phyloP scores from a whole-genome alignment of 2,797 vertebrate genomes.

The Anas bahamensis region DNA sequence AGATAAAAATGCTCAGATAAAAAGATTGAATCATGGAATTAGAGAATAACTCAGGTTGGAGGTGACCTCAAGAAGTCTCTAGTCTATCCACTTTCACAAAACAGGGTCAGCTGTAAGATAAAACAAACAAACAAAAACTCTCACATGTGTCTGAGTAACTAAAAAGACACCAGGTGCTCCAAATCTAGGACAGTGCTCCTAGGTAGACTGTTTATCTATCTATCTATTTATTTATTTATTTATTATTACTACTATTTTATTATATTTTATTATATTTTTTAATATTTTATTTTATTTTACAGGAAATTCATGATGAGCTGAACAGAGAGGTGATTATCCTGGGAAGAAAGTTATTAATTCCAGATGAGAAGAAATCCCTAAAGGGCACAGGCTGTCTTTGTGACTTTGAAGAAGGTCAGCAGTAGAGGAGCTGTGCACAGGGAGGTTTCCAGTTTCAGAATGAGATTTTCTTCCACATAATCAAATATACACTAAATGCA shows the following conservation, averaged over 20 bases:
- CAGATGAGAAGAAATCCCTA: not conserved
- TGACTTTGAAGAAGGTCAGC: constrained; percentile 47
- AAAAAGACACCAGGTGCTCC: not conserved
- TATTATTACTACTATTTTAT: no score
- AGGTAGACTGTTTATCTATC: not conserved
- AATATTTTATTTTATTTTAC: not conserved
- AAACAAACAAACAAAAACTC: not conserved
- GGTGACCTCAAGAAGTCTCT: not conserved
- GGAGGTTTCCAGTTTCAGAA: constrained; percentile 24
- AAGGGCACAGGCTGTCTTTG: not conserved
- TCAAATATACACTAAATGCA: constrained; percentile 21
- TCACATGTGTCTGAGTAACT: not conserved
- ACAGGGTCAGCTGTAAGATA: not conserved
- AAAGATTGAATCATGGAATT: not conserved
- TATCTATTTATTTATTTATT: no score
- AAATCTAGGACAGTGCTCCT: not conserved
- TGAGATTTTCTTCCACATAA: constrained; percentile 12
- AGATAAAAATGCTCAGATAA: not conserved
- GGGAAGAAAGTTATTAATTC: constrained; percentile 22
- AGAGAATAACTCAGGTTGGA: not conserved
- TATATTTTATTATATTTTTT: no score
- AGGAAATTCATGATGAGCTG: not conserved
- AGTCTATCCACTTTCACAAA: not conserved
- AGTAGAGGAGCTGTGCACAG: not conserved
- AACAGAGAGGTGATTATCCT: not conserved